Evolutionary conservation across 1,140 invertebrate species (phyloP).

Genomic region (Dreissena rostriformis): DNA sequence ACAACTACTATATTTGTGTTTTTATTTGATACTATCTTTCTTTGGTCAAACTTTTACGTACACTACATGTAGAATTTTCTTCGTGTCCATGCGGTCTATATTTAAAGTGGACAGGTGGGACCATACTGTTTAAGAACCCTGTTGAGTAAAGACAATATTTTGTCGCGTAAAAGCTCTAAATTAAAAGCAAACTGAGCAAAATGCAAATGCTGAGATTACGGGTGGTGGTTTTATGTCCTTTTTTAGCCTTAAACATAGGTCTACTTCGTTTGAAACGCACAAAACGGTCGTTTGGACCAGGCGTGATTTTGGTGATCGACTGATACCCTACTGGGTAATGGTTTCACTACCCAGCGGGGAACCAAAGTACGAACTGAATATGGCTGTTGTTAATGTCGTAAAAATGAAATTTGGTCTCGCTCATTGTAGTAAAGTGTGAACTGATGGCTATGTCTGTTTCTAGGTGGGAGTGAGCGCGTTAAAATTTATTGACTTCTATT

Average conservation of each 20-base stretch:
- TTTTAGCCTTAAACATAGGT: conserved; percentile 48
- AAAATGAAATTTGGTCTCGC: conserved; percentile 54
- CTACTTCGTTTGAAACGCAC: conserved; percentile 39
- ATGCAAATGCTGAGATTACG: conserved; percentile 48
- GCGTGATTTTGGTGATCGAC: conserved; percentile 15
- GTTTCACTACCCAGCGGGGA: conserved; percentile 20
- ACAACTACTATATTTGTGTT: no score
- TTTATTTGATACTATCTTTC: no score
- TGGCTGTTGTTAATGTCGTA: conserved; percentile 37
- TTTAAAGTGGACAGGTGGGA: background rate
- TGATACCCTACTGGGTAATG: conserved; percentile 49
- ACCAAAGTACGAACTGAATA: conserved; percentile 42
- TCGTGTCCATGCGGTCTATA: no score
- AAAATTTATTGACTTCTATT: conserved; percentile 49
- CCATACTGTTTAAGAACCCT: background rate
- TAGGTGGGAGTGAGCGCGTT: conserved; percentile 20
- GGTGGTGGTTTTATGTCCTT: conserved; percentile 37
- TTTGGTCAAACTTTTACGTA: no score
- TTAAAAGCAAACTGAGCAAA: conserved; percentile 40
- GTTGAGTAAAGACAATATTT: conserved; percentile 20
- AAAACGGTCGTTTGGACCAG: conserved; percentile 26
- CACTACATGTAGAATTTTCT: no score
- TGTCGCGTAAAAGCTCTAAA: conserved; percentile 25
- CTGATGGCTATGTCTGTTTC: conserved; percentile 23
- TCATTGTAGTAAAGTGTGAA: conserved; percentile 53